Conservation (phyloP, 2,113 vertebrate genomes). For the Calcarius ornatus region DNA sequence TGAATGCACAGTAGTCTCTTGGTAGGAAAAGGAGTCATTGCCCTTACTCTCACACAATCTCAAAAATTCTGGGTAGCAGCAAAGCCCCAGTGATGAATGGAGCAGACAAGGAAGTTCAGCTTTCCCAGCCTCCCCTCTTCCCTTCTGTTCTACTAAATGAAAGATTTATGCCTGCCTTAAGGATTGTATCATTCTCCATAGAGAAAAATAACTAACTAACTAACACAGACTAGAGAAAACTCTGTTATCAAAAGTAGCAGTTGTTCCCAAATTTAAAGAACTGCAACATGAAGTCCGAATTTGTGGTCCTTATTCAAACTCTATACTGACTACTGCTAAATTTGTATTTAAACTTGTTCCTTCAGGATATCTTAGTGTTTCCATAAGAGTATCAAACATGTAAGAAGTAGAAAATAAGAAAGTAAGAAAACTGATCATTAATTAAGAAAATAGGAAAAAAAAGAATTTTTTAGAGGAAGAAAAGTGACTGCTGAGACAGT, state of each 20-base stretch:
- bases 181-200: neutral
- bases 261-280: neutral
- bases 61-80: neutral
- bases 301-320: neutral
- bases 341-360: neutral
- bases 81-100: neutral
- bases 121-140: neutral
- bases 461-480: neutral
- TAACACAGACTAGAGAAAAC: neutral
- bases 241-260: neutral
- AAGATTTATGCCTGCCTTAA: neutral
- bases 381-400: accelerated
- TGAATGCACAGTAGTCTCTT: neutral
- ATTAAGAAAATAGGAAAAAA: neutral
- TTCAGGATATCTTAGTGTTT: neutral
- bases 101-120: neutral
- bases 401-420: neutral
- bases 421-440: neutral
- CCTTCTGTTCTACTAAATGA: neutral
- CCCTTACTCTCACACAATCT: neutral
- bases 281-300: neutral
- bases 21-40: neutral
- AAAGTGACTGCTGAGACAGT: neutral
- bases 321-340: neutral
- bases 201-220: neutral